Evolutionary conservation across 2,797 vertebrate species (phyloP), one percentile per base, ranked within the genome.

Genomic region (Numenius phaeopus): DNA sequence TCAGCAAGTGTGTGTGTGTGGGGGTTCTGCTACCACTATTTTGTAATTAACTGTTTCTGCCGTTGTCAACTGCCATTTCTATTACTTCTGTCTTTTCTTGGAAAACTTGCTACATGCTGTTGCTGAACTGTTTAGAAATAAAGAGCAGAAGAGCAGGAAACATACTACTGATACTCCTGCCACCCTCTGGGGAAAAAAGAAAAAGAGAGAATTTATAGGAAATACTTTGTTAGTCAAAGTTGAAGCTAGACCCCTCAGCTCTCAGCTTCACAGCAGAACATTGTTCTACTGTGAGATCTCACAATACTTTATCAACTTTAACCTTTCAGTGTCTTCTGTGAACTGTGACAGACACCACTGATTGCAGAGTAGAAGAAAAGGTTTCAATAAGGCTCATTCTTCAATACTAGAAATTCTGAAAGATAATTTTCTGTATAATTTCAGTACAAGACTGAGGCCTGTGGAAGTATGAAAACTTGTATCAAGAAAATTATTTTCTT

Each of bases 191-290:
- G 26, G 42, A 24, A 22, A 29, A 46, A 65, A 65, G 10, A 54
- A 65, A 8, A 12, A 67, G 10, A 44, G 10, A 44, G 2, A 40
- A 40, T 42, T 65, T 47, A 7, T 9, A 20, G 64, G 22, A 58
- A 62, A n/a, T 21, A 13, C 4, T 62, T 44, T 1, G 1, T 87
- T 76, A 49, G 44, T 42, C 2, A 14, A 22, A 66, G 12, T 21
- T 66, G 29, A 77, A 62, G 11, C 14, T 66, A 39, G 13, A 0
- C 0, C 8, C 7, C 2, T 82, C 16, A 70, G 5, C 24, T 54
- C 3, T 52, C 11, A 46, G 1, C 22, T 64, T 72, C 2, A 20
- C 9, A 37, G 32, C 23, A n/a, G 42, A 22, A 34, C 3, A 2
- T 42, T 70, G 42, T 32, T 69, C 7, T 65, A 6, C n/a, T 79